Percentiles rank a stretch among this genome's conserved stretches.
phyloP scores from a whole-genome alignment of 2,113 vertebrate species.

The Empidonax traillii region DNA sequence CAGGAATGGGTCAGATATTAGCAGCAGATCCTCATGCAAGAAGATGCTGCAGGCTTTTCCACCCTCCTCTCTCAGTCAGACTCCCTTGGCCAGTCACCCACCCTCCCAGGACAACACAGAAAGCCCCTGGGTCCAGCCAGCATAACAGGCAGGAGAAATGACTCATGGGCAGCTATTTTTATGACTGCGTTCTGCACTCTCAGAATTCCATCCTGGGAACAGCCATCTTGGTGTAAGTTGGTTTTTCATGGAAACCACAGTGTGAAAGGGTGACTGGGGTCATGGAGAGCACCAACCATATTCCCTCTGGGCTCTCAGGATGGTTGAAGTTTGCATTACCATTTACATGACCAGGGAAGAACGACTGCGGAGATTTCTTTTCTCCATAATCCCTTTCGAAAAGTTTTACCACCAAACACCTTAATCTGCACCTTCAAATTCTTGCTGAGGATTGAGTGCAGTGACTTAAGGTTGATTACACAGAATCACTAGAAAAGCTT shows the following conservation, averaged over 20 bases:
- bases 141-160: background rate
- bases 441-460: background rate
- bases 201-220: background rate
- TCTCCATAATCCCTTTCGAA: background rate
- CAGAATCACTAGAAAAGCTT: background rate
- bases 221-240: background rate
- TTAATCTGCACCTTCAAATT: background rate
- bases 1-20: background rate
- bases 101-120: background rate
- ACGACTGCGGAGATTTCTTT: background rate
- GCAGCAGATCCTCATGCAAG: background rate
- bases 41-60: background rate
- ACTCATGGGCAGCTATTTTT: background rate
- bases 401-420: background rate
- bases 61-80: background rate
- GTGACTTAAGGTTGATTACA: background rate
- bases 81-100: background rate
- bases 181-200: background rate
- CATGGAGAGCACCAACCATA: fast-evolving
- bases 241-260: background rate
- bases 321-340: background rate
- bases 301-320: background rate
- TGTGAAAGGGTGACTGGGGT: background rate
- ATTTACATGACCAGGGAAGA: background rate
- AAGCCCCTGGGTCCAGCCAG: background rate